A percentile compares a stretch with the other conserved stretches of the same genome.
Evolutionary conservation across 2,113 vertebrate species (phyloP).

Genomic region (Eidolon helvum): DNA sequence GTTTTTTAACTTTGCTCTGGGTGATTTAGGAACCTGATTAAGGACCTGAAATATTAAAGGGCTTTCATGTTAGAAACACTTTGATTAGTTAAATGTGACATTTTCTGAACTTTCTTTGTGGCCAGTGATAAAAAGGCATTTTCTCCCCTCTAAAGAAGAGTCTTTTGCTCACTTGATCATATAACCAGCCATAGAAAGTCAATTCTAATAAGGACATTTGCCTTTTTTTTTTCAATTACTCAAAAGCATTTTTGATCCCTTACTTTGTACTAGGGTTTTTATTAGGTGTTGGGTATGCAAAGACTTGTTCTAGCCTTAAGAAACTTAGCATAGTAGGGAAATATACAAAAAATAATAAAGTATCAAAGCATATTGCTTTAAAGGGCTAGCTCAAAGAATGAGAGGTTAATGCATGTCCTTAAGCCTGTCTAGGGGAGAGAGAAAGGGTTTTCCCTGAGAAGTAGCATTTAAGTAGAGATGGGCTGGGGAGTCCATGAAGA

Average conservation of each 20-base stretch:
- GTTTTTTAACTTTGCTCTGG: neutral
- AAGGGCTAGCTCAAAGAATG: neutral
- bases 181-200: neutral
- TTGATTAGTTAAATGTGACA: conserved; percentile 3
- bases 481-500: neutral
- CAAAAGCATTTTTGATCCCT: neutral
- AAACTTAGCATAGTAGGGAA: conserved; percentile 21
- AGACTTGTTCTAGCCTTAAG: neutral
- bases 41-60: neutral
- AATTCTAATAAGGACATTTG: neutral
- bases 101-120: neutral
- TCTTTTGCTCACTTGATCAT: conserved; percentile 4
- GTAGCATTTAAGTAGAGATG: neutral
- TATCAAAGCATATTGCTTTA: neutral
- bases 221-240: neutral
- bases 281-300: neutral
- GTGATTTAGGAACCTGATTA: neutral
- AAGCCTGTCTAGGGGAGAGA: neutral
- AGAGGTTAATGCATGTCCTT: neutral
- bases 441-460: neutral
- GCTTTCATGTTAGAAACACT: conserved; percentile 7
- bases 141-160: neutral
- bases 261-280: neutral
- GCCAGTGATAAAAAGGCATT: neutral
- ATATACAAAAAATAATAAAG: neutral